Conservation (phyloP, 2,797 vertebrate species). For the Phalloptychus januarius region DNA sequence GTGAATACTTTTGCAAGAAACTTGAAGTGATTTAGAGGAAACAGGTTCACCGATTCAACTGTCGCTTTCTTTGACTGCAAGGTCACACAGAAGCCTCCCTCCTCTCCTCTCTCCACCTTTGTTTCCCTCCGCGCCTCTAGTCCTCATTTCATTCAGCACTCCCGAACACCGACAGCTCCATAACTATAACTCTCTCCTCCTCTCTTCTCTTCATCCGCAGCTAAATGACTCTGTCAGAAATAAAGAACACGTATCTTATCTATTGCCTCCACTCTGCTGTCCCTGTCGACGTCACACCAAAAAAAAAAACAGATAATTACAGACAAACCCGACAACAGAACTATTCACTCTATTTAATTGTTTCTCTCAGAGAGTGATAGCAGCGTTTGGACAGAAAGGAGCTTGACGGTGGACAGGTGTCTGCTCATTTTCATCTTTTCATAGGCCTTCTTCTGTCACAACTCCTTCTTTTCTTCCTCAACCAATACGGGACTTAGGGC, state of each 20-base stretch:
- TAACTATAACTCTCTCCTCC: slow-evolving; percentile 80
- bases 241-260: slow-evolving; percentile 82
- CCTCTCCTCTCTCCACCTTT: slow-evolving; percentile 58
- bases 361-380: slow-evolving; percentile 24
- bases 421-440: slow-evolving; percentile 55
- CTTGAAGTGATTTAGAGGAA: slow-evolving; percentile 65
- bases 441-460: not conserved
- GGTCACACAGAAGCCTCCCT: slow-evolving; percentile 57
- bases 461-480: slow-evolving; percentile 34
- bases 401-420: slow-evolving; percentile 72
- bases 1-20: not conserved
- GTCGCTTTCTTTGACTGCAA: slow-evolving; percentile 66
- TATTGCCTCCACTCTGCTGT: slow-evolving; percentile 70
- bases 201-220: slow-evolving; percentile 73
- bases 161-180: slow-evolving; percentile 77
- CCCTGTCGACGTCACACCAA: slow-evolving; percentile 45
- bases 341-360: slow-evolving; percentile 16
- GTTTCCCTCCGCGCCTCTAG: slow-evolving; percentile 60
- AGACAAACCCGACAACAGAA: slow-evolving; percentile 15
- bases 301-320: slow-evolving; percentile 3
- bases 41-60: slow-evolving; percentile 50
- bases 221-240: slow-evolving; percentile 83
- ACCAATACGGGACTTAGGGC: slow-evolving; percentile 37
- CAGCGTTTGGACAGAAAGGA: slow-evolving; percentile 41
- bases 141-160: slow-evolving; percentile 77